These are phyloP conservation scores for Melanotaenia duboulayi DNA, from an alignment of 2,113 vertebrate species.

Conservation along the genomic window DNA sequence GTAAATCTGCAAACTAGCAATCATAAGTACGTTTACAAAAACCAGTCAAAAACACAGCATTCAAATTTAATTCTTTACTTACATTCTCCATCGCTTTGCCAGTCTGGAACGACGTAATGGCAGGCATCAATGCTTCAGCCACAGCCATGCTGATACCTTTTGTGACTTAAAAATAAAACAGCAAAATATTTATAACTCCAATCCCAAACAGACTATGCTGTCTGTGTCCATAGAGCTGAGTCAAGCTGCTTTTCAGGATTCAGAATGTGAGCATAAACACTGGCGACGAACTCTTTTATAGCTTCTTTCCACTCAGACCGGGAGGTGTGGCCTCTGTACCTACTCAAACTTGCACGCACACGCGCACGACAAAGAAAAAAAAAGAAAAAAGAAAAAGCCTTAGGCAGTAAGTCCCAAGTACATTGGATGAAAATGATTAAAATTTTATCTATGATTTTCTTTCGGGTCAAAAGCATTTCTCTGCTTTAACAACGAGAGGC, in stretches of 20 bases:
- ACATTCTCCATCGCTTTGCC: conserved; percentile 74
- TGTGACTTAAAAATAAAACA: not conserved
- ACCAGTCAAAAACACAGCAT: not conserved
- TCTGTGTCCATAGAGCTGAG: conserved; percentile 32
- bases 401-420: not conserved
- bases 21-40: not conserved
- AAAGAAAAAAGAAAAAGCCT: too few relatives aligned
- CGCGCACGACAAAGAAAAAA: not conserved
- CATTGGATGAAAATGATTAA: too few relatives aligned
- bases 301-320: not conserved
- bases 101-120: conserved; percentile 62
- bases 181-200: not conserved
- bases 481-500: too few relatives aligned
- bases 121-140: conserved; percentile 75
- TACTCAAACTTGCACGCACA: not conserved
- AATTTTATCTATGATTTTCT: too few relatives aligned
- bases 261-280: conserved; percentile 31
- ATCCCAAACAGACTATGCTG: not conserved
- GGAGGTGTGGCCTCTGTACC: conserved; percentile 51
- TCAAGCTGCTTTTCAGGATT: conserved; percentile 30
- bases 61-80: conserved; percentile 55
- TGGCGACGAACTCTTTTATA: conserved; percentile 43
- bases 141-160: conserved; percentile 73
- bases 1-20: not conserved
- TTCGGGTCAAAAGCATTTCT: too few relatives aligned